These are phyloP conservation scores for Dorcus hopei DNA, from an alignment of 2,888 invertebrate species.

Conservation along the genomic window DNA sequence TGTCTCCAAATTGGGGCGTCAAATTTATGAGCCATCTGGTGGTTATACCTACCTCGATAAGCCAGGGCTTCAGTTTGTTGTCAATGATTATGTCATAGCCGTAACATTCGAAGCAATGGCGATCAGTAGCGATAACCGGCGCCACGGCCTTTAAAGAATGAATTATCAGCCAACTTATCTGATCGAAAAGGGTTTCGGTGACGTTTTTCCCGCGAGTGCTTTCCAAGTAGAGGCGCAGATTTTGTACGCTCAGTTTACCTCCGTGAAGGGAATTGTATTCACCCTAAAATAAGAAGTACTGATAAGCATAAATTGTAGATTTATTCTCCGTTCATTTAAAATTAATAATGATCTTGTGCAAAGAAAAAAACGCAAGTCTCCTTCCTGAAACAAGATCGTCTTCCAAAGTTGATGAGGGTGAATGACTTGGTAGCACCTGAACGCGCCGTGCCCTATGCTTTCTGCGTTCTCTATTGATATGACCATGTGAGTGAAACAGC, in stretches of 20 bases:
- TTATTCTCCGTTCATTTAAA: no score
- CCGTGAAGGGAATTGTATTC: conserved; percentile 94
- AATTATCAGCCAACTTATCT: conserved; percentile 86
- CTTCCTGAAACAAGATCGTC: no score
- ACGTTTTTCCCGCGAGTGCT: conserved; percentile 86
- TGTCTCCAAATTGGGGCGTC: no score
- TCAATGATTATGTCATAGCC: conserved; percentile 97
- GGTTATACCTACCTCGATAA: conserved; percentile 65
- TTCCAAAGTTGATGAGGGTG: no score
- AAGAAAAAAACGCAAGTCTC: no score
- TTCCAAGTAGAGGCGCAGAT: conserved; percentile 84
- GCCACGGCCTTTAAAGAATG: conserved; percentile 92
- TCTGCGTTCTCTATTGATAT: no score
- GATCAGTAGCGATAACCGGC: conserved; percentile 88
- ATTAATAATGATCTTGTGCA: no score
- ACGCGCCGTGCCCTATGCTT: no score
- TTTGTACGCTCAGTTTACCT: conserved; percentile 91
- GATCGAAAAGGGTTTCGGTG: conserved; percentile 83
- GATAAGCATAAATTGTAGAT: background rate
- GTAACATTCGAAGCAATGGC: conserved; percentile 91
- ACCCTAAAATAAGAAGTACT: conserved; percentile 54
- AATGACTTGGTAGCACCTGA: no score
- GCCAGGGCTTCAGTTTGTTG: conserved; percentile 89
- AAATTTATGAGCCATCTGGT: no score
- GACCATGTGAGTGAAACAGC: no score